Evolutionary conservation across 23 tunicate genomes (phyloP).

Genomic region (Corella eumyota): DNA sequence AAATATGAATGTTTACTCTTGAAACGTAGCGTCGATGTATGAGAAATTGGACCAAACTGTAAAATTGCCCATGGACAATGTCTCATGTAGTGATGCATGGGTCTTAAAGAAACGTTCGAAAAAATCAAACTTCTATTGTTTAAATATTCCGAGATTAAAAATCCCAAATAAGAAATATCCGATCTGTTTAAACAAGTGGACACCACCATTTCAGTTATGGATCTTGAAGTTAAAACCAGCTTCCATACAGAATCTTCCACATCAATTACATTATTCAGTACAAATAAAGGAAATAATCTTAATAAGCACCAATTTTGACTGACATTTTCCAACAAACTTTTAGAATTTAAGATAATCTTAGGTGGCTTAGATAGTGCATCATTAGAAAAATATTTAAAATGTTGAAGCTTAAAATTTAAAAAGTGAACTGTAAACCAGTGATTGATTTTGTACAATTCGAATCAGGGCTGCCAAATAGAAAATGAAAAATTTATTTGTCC

Average conservation of each 20-base stretch:
- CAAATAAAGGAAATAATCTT: neutral
- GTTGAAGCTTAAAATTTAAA: neutral
- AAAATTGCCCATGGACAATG: too few relatives aligned
- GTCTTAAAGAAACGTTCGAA: slow-evolving; percentile 4
- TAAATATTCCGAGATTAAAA: slow-evolving; percentile 1
- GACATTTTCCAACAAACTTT: too few relatives aligned
- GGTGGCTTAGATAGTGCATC: too few relatives aligned
- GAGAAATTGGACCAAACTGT: slow-evolving; percentile 14
- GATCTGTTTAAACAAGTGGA: neutral
- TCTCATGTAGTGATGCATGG: slow-evolving; percentile 17
- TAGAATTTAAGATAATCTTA: too few relatives aligned
- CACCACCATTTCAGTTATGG: neutral
- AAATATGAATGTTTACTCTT: slow-evolving; percentile 28
- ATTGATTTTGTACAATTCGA: too few relatives aligned
- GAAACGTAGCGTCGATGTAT: slow-evolving; percentile 13
- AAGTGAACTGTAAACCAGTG: too few relatives aligned
- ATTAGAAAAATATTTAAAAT: too few relatives aligned
- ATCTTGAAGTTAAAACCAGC: neutral
- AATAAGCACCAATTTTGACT: slow-evolving; percentile 12
- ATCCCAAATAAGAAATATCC: too few relatives aligned
- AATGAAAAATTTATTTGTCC: too few relatives aligned
- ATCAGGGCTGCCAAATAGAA: too few relatives aligned
- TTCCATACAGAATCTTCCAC: too few relatives aligned
- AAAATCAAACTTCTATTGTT: neutral
- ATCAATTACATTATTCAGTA: neutral